phyloP scores from a whole-genome alignment of 2,888 invertebrate genomes.

The Synergus gifuensis region DNA sequence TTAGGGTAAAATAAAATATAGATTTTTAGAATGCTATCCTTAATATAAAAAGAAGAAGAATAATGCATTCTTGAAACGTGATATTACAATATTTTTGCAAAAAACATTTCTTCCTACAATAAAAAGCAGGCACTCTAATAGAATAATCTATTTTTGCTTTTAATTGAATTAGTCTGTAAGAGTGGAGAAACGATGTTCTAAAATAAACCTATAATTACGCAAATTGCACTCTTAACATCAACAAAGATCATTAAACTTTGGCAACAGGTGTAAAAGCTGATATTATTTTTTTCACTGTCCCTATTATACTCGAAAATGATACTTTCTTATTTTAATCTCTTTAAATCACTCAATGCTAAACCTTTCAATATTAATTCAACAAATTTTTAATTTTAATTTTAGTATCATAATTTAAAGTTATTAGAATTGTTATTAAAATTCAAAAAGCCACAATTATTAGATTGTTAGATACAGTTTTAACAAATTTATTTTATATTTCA shows the following conservation, averaged over 20 bases:
- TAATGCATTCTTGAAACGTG: too few species aligned
- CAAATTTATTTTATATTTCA: background rate
- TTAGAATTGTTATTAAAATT: background rate
- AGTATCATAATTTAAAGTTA: background rate
- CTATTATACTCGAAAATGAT: background rate
- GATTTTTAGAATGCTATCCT: too few species aligned
- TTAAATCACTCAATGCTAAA: background rate
- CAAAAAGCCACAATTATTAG: background rate
- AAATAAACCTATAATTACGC: slow-evolving; percentile 11
- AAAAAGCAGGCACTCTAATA: background rate
- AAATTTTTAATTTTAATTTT: background rate
- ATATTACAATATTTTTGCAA: background rate
- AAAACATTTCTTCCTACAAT: background rate
- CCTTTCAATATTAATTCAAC: background rate
- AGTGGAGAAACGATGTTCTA: background rate
- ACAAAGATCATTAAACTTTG: background rate
- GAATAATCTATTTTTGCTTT: background rate
- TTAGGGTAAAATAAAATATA: too few species aligned
- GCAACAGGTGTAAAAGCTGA: slow-evolving; percentile 21
- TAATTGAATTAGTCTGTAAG: slow-evolving; percentile 13
- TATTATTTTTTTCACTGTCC: too few species aligned
- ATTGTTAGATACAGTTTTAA: background rate
- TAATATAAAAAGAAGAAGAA: too few species aligned
- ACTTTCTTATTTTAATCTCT: background rate
- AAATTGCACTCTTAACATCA: slow-evolving; percentile 14